Base-by-base conservation (phyloP, 2,888 invertebrate genomes). In the Drosophila diplacantha region DNA sequence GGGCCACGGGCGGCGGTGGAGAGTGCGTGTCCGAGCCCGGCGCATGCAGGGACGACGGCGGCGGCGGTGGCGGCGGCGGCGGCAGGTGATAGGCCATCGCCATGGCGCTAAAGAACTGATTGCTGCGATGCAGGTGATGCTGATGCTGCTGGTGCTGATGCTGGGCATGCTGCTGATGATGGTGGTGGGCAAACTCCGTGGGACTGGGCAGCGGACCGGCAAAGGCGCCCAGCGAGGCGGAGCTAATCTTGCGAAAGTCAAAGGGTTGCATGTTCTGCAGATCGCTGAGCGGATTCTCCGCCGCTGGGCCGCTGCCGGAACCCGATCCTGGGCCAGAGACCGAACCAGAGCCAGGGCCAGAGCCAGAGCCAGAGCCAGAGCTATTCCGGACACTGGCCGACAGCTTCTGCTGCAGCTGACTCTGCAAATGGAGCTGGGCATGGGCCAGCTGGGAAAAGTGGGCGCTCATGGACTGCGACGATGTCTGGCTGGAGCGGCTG, bases 201-300 rank as follows among this genome's bases (percentile, higher is more conserved):
- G 88, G 86, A 72, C 86, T 86, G 63, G 56, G 77, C 24, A 77
- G 74, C 53, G 85, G 81, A 46, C 84, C 81, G 8, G 85, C 78
- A 78, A 90, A 90, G 12, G 89, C 89, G 53, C 90, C 88, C 64
- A 90, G 87, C 20, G 91, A 90, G 12, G 85, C 85, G 14, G 86
- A 81, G 56, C 91, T 91, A 38, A 93, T 89, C 77, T 95, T 95
- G 31, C 96, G 92, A 85, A 95, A 97, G 87, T 97, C 97, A 87
- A 96, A 96, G 0, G 97, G 97, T 85, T 97, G 97, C 97, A 98
- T 97, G 82, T 94, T 97, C 89, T 97, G 96, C 47, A 97, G 90
- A 81, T 95, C 93, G 87, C 94, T 96, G 69, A 97, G 90, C 4
- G 97, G 97, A 37, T 37, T 55, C 24, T 50, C 50, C 7, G 50